Conservation (phyloP, 2,113 vertebrate genomes). For the Empidonax alnorum region DNA sequence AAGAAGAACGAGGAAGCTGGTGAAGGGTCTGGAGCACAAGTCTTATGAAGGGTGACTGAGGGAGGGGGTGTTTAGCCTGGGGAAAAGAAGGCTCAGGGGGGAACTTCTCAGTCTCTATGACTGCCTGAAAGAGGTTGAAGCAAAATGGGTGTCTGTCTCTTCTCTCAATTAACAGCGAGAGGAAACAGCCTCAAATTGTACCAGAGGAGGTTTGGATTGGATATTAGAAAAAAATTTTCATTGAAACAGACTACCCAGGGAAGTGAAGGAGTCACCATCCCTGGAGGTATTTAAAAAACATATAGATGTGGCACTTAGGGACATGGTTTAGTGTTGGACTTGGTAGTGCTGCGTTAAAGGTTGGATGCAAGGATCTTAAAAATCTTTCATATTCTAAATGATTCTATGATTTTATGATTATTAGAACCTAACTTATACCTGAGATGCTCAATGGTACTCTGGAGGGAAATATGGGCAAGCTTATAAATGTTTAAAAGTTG, state of each 20-base stretch:
- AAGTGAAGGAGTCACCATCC: not conserved
- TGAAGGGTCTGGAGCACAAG: not conserved
- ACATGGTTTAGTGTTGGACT: not conserved
- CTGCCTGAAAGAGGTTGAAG: not conserved
- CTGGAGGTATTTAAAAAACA: not conserved
- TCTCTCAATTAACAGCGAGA: not conserved
- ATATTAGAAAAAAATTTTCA: not conserved
- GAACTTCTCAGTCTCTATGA: not conserved
- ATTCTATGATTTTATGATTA: not conserved
- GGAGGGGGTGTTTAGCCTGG: not conserved
- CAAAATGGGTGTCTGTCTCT: not conserved
- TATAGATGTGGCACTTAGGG: not conserved
- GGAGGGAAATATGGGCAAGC: not conserved
- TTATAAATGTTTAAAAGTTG: not conserved
- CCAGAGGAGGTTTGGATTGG: not conserved
- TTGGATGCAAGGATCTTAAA: not conserved
- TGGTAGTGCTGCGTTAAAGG: not conserved
- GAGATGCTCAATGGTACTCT: not conserved
- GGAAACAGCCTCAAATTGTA: not conserved
- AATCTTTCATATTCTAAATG: not conserved
- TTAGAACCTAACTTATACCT: not conserved
- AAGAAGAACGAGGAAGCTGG: not conserved
- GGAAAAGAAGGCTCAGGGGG: not conserved
- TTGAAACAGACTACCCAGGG: not conserved
- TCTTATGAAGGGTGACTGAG: not conserved